These are phyloP conservation scores for Epinephelus moara DNA, from an alignment of 2,113 vertebrate genomes.

Conservation along the genomic window DNA sequence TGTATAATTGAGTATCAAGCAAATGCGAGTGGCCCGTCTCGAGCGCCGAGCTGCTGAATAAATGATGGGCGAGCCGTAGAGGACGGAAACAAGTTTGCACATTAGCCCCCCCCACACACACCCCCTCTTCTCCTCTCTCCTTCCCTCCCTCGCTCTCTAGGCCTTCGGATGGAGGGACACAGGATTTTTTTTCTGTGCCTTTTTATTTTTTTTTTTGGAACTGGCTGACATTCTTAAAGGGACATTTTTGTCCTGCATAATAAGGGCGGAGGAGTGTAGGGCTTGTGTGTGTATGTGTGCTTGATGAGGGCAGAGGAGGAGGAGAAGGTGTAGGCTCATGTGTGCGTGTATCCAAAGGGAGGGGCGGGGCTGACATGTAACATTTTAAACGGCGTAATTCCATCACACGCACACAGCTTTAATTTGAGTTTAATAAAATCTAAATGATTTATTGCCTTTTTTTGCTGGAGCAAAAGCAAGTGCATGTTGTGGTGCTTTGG, in stretches of 20 bases:
- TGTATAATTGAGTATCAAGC: constrained; percentile 99
- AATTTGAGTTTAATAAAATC: constrained; percentile 82
- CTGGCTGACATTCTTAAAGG: constrained; percentile 87
- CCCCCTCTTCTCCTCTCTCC: constrained; percentile 23
- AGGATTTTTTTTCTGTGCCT: constrained; percentile 12
- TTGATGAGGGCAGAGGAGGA: constrained; percentile 35
- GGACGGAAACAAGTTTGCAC: constrained; percentile 99
- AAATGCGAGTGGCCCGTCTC: constrained; percentile 99
- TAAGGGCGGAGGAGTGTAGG: constrained; percentile 24
- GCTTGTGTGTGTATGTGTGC: constrained; percentile 13
- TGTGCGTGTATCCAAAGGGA: constrained; percentile 22
- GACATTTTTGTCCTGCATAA: constrained; percentile 68
- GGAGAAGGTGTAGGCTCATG: constrained; percentile 16
- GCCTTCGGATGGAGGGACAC: constrained; percentile 67
- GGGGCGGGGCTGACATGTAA: constrained; percentile 52
- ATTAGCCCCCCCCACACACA: constrained; percentile 89
- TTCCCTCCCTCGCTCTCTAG: constrained; percentile 53
- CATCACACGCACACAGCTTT: constrained; percentile 72
- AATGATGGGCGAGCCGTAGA: constrained; percentile 98
- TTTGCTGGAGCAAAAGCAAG: constrained; percentile 64
- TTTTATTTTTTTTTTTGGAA: constrained; percentile 77
- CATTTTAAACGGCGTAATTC: constrained; percentile 77
- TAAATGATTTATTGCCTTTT: constrained; percentile 82
- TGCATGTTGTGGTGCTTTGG: constrained; percentile 72
- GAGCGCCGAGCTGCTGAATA: constrained; percentile 99